Evolutionary conservation across 2,797 vertebrate species (phyloP), one percentile per base, ranked within the genome.

Genomic region (Anas bernieri): DNA sequence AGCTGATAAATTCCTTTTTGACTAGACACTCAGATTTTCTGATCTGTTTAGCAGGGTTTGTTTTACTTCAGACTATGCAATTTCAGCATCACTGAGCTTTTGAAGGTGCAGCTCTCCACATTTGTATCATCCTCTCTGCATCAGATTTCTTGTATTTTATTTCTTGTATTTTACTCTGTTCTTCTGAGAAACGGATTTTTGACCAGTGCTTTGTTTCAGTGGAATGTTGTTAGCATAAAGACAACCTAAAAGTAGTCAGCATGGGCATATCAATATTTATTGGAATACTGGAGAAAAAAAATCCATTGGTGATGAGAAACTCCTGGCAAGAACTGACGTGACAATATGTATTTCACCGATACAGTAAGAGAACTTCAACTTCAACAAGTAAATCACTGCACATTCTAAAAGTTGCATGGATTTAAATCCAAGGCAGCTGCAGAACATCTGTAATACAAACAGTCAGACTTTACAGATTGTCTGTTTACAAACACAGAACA

Each of bases 201-300:
- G 37, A 46, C 37, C 48, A 48, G n/a, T 76, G 62, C 75, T 82
- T 92, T 94, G 91, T 97, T 97, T 98, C 96, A 97, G 97, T 96
- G 96, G 21, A 94, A 77, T 45, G 98, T 98, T 98, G 97, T 97
- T 98, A 97, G 98, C 98, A 97, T 77, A 96, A 96, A 97, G 92
- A 96, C 95, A 95, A 93, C 96, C 95, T 41, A 91, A 96, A 96
- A 97, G 82, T 96, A 63, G 94, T 95, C 91, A 91, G 97, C 94
- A 96, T 80, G 94, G 98, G 97, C 98, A 98, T 98, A 98, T 98
- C 97, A 98, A 98, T 98, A 98, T 99, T 98, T 98, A 99, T 99
- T 99, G 98, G 98, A 98, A 98, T 98, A 98, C 97, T 98, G 98
- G 97, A 98, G 98, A 97, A 95, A 92, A 96, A 96, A 84, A 97